Percentiles rank a stretch among this genome's conserved stretches.
phyloP scores from a whole-genome alignment of 2,888 invertebrate genomes.

The Clepsis dumicolana region DNA sequence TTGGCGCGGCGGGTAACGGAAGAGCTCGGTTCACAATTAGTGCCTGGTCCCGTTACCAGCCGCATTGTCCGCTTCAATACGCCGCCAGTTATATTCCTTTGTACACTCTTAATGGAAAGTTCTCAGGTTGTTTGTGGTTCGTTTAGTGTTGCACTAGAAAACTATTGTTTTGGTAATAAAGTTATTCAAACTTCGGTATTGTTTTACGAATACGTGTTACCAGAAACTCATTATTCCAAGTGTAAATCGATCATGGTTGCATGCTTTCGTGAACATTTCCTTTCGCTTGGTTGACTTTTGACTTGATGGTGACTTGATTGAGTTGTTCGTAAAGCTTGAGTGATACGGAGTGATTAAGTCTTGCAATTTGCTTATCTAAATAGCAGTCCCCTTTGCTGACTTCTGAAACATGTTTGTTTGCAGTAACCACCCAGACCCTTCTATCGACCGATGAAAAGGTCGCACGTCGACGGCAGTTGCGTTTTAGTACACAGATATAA shows the following conservation, averaged over 20 bases:
- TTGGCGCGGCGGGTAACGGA: slow-evolving; percentile 68
- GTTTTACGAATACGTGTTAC: slow-evolving; percentile 41
- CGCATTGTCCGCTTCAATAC: slow-evolving; percentile 79
- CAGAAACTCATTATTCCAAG: slow-evolving; percentile 36
- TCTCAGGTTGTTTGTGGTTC: slow-evolving; percentile 71
- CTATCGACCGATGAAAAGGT: slow-evolving; percentile 43
- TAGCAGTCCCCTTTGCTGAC: slow-evolving; percentile 28
- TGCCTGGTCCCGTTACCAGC: slow-evolving; percentile 78
- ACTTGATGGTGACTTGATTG: slow-evolving; percentile 17
- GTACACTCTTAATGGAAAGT: slow-evolving; percentile 72
- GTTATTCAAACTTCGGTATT: slow-evolving; percentile 46
- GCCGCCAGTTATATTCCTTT: slow-evolving; percentile 75
- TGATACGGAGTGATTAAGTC: slow-evolving; percentile 38
- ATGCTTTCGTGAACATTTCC: slow-evolving; percentile 18
- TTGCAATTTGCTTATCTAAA: slow-evolving; percentile 43
- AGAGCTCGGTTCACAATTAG: slow-evolving; percentile 80
- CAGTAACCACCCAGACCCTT: slow-evolving; percentile 39
- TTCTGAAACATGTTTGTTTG: slow-evolving; percentile 41
- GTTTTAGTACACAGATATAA: slow-evolving; percentile 24
- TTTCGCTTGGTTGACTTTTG: slow-evolving; percentile 15
- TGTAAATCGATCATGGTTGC: slow-evolving; percentile 34
- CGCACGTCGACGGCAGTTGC: slow-evolving; percentile 26
- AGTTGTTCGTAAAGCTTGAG: slow-evolving; percentile 13
- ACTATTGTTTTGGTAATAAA: slow-evolving; percentile 61
- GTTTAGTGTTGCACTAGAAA: slow-evolving; percentile 61